Conservation (phyloP, 2,888 invertebrate species). For the Balanococcus diminutus region DNA sequence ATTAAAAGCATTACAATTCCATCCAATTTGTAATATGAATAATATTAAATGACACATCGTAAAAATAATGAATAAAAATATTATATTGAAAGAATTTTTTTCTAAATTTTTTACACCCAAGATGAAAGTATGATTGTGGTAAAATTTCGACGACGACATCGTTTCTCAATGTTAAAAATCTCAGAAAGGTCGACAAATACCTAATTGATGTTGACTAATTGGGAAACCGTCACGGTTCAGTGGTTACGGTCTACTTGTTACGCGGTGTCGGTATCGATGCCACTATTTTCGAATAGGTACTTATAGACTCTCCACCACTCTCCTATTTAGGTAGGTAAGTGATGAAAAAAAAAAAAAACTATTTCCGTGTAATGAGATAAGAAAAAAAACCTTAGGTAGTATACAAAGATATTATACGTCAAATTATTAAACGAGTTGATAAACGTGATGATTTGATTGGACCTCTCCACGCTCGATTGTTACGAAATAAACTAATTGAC, state of each 20-base stretch:
- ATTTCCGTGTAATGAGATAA: not conserved
- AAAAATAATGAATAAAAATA: no score
- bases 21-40: no score
- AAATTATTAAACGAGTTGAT: not conserved
- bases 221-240: not conserved
- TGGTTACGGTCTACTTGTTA: not conserved
- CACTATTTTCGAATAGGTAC: no score
- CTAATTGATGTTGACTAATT: conserved; percentile 6
- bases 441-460: not conserved
- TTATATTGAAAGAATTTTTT: no score
- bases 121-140: no score
- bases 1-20: not conserved
- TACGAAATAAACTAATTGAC: not conserved
- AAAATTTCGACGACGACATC: no score
- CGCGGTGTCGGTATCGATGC: no score
- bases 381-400: not conserved
- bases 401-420: not conserved
- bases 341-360: not conserved
- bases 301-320: not conserved
- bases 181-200: not conserved
- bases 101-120: no score
- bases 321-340: not conserved
- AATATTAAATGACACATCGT: no score
- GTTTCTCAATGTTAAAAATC: no score
- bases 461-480: not conserved